These are phyloP conservation scores for Ichneumoninae sp. DNA, from an alignment of 2,888 invertebrate species.

Conservation along the genomic window DNA sequence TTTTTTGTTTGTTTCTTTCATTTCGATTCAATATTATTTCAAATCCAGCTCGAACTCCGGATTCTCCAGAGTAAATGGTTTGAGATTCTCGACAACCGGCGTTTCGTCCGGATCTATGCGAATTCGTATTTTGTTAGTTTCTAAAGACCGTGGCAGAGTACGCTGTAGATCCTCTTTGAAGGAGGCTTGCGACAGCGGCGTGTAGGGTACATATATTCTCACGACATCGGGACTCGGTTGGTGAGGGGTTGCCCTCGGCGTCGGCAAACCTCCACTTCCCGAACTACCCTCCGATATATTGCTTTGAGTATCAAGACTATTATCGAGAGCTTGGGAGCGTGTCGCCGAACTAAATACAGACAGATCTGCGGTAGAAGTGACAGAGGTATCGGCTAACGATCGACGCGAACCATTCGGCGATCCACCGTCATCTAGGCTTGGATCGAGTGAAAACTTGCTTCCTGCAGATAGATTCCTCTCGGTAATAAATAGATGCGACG, in stretches of 20 bases:
- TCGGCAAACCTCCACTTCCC: conserved; percentile 87
- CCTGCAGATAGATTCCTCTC: conserved; percentile 83
- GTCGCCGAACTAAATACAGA: conserved; percentile 91
- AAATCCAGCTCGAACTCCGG: conserved; percentile 81
- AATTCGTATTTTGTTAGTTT: conserved; percentile 91
- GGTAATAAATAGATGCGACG: conserved; percentile 68
- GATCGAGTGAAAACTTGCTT: conserved; percentile 88
- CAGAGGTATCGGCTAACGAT: conserved; percentile 93
- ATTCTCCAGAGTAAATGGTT: conserved; percentile 81
- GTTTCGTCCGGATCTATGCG: conserved; percentile 89
- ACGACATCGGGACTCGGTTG: conserved; percentile 90
- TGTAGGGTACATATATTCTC: conserved; percentile 92
- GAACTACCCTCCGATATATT: conserved; percentile 89
- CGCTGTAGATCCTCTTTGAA: conserved; percentile 85
- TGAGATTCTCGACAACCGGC: conserved; percentile 84
- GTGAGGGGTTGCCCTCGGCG: conserved; percentile 89
- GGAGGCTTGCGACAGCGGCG: conserved; percentile 86
- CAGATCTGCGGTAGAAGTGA: conserved; percentile 93
- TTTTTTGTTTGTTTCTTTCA: conserved; percentile 36
- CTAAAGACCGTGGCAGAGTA: conserved; percentile 85
- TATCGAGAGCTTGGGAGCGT: conserved; percentile 90
- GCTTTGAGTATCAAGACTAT: conserved; percentile 91
- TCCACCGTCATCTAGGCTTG: conserved; percentile 89
- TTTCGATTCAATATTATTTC: conserved; percentile 74
- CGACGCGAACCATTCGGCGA: conserved; percentile 91